phyloP scores from a whole-genome alignment of 2,888 invertebrate species.

The Gnatocerus cornutus region DNA sequence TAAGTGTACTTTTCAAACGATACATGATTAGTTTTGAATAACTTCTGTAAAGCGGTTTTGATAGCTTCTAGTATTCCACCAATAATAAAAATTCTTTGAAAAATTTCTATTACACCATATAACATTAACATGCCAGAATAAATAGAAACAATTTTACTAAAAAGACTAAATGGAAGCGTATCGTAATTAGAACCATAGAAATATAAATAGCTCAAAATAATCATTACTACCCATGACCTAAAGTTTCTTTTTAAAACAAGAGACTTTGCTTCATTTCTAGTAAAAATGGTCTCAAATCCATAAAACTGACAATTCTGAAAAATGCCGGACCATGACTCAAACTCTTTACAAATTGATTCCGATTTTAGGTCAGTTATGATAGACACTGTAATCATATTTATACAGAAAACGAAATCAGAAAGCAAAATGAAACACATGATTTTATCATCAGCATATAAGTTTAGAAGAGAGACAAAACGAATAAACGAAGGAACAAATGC shows the following conservation, averaged over 20 bases:
- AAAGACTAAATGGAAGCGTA: background rate
- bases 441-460: too few relatives aligned
- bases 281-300: background rate
- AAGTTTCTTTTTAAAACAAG: too few relatives aligned
- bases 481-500: too few relatives aligned
- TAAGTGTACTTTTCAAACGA: background rate
- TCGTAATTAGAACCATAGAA: background rate
- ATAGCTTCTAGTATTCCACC: conserved; percentile 1
- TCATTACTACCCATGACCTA: too few relatives aligned
- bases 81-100: background rate
- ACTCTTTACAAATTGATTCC: background rate
- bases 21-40: background rate
- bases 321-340: background rate
- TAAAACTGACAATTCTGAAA: background rate
- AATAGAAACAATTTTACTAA: too few relatives aligned
- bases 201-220: background rate
- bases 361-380: too few relatives aligned
- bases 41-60: background rate
- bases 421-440: background rate
- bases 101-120: background rate
- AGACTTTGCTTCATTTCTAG: background rate
- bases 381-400: too few relatives aligned
- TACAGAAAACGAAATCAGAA: background rate
- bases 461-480: too few relatives aligned
- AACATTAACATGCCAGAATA: too few relatives aligned